Evolutionary conservation across 2,797 vertebrate genomes (phyloP).

Genomic region (Sternarchorhynchus goeldii): DNA sequence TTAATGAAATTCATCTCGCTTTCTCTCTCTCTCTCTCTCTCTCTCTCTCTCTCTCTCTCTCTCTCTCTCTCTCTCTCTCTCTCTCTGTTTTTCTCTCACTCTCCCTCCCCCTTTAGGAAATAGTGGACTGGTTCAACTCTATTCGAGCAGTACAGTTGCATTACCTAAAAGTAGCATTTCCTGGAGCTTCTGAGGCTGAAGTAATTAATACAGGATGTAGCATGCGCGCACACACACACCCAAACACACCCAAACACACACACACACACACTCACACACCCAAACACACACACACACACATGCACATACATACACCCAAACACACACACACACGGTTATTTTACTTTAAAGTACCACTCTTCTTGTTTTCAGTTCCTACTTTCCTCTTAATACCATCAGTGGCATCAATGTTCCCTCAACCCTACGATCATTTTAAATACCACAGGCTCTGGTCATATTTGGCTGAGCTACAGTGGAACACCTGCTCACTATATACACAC

Average conservation of each 20-base stretch:
- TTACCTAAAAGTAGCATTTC: conserved; percentile 89
- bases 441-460: not conserved
- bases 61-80: conserved; percentile 9
- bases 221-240: conserved; percentile 15
- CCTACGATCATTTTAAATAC: not conserved
- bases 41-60: not conserved
- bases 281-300: conserved; percentile 11
- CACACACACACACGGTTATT: not conserved
- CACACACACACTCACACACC: conserved; percentile 17
- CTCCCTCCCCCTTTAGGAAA: conserved; percentile 71
- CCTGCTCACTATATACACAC: not conserved
- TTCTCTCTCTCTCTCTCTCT: no score
- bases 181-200: conserved; percentile 83
- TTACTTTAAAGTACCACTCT: conserved; percentile 19
- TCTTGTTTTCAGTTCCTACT: conserved; percentile 41
- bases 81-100: not conserved
- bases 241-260: conserved; percentile 18
- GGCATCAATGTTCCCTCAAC: not conserved
- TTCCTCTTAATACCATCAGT: conserved; percentile 18
- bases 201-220: conserved; percentile 78
- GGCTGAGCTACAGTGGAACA: not conserved
- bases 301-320: conserved; percentile 21
- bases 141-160: conserved; percentile 87
- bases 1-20: no score
- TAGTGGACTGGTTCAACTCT: conserved; percentile 90